phyloP scores from a whole-genome alignment of 2,113 vertebrate species.

The Bombycilla garrulus region DNA sequence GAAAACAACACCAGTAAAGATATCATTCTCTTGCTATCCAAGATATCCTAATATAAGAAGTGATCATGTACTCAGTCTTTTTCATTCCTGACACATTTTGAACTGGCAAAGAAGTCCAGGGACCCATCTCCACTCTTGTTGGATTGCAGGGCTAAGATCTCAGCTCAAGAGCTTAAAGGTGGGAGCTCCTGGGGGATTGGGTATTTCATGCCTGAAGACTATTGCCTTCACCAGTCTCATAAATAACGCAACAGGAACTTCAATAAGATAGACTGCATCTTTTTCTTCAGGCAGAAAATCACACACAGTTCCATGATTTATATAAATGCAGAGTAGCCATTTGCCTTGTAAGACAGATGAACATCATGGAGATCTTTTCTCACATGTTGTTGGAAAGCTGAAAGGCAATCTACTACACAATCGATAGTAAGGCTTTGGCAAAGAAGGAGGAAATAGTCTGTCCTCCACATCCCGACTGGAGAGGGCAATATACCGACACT shows the following conservation, averaged over 20 bases:
- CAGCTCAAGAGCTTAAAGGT: background rate
- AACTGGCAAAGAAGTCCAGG: background rate
- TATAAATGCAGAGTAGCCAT: background rate
- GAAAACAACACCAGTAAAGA: background rate
- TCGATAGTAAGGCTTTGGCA: background rate
- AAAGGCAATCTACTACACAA: background rate
- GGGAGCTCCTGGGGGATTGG: background rate
- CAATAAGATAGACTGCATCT: background rate
- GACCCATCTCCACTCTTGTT: background rate
- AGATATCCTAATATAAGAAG: background rate
- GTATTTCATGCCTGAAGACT: background rate
- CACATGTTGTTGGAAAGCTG: background rate
- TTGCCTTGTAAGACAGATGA: background rate
- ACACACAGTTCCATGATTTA: background rate
- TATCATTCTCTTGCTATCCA: background rate
- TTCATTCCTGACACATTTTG: background rate
- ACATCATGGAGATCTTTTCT: background rate
- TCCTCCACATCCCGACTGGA: background rate
- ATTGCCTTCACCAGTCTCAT: background rate
- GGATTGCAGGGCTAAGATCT: background rate
- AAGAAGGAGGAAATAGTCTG: background rate
- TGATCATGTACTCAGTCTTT: background rate
- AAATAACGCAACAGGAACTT: constrained; percentile 3
- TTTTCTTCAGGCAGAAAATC: background rate
- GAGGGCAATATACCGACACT: background rate